A percentile compares a stretch with the other conserved stretches of the same genome.
Conservation (phyloP, 2,888 invertebrate genomes). For the Cordylochernes scorpioides region DNA sequence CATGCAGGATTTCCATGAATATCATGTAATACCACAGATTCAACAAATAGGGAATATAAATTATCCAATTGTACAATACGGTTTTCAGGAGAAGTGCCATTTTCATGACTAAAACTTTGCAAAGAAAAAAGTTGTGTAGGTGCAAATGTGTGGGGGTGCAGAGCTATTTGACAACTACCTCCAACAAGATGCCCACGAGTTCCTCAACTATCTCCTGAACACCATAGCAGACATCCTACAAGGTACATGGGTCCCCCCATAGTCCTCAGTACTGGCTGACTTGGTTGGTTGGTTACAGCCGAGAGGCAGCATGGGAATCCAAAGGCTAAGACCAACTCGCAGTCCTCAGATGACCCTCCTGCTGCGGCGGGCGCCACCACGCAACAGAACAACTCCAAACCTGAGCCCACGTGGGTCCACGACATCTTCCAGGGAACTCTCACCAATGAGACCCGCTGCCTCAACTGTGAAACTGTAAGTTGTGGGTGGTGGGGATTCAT, state of each 20-base stretch:
- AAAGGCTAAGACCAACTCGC: constrained; percentile 8
- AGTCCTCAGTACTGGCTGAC: no score
- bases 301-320: constrained; percentile 35
- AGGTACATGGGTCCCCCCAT: constrained; percentile 33
- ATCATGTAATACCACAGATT: no score
- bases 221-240: constrained; percentile 91
- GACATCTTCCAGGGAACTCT: constrained; percentile 99
- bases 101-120: no score
- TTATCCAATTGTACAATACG: no score
- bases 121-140: no score
- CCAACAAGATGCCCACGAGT: constrained; percentile 99
- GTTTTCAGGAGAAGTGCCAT: no score
- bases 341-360: constrained; percentile 7
- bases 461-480: constrained; percentile 90
- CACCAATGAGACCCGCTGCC: constrained; percentile 92
- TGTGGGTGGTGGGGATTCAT: no score
- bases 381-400: constrained; percentile 21
- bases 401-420: constrained; percentile 94
- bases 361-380: constrained; percentile 4
- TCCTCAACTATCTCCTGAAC: constrained; percentile 93
- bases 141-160: no score
- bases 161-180: constrained; percentile 98
- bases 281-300: no score
- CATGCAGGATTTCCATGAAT: no score
- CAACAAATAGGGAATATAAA: no score